These are phyloP conservation scores for Pseudopipra pipra DNA, from an alignment of 2,113 vertebrate species.

Conservation along the genomic window DNA sequence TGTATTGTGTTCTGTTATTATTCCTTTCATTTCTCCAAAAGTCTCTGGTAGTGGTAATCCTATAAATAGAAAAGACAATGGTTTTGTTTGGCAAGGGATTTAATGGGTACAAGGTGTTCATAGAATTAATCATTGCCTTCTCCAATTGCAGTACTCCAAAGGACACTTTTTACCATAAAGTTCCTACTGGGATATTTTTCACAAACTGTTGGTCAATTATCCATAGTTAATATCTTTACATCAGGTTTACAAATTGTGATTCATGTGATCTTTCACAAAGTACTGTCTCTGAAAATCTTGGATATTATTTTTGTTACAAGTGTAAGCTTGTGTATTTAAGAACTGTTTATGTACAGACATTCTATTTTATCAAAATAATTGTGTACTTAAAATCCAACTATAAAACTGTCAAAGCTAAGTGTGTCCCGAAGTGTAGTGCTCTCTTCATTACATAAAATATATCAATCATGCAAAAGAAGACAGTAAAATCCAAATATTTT, in stretches of 20 bases:
- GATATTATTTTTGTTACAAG: neutral
- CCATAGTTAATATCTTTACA: neutral
- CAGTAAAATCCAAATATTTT: neutral
- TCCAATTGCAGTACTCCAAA: neutral
- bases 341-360: neutral
- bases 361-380: neutral
- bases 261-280: neutral
- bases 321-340: neutral
- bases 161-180: neutral
- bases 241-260: neutral
- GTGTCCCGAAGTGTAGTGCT: neutral
- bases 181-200: neutral
- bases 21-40: neutral
- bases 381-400: neutral
- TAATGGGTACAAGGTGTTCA: neutral
- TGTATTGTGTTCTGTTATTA: neutral
- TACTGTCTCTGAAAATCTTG: neutral
- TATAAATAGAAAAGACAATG: neutral
- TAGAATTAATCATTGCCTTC: neutral
- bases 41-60: neutral
- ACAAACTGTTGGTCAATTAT: neutral
- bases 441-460: neutral
- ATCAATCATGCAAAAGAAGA: neutral
- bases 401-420: neutral
- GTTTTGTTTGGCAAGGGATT: neutral